Evolutionary conservation across 1,140 invertebrate species (phyloP), one percentile per base, ranked within the genome.

Genomic region (Holcopasites calliopsidis): DNA sequence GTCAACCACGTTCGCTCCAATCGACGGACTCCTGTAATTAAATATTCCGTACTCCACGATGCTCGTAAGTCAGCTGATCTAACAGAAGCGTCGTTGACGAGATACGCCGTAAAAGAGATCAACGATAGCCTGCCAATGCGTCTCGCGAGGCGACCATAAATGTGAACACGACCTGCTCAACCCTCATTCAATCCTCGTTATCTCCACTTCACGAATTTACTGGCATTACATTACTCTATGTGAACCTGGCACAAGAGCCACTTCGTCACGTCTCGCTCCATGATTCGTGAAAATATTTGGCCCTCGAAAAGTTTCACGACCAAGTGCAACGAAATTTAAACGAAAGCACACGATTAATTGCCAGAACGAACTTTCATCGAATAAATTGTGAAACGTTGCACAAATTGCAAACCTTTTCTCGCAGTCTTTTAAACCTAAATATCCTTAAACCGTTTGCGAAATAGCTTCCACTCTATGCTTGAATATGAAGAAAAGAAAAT

Each of bases 81-180:
- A 31, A 28, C 2, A 28, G 28, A 52, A n/a, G 42, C 6, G 28
- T 33, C 16, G 35, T 23, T n/a, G 38, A 35, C 26, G 10, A 55
- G 42, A 26, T 35, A 72, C n/a, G 16, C 28, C 23, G 31, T 31
- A 47, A 50, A 58, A 13, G 31, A 75, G 52, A 75, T 58, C 28
- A 69, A 58, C 54, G 23, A 47, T 66, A 49, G 23, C 31, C 26
- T 49, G 52, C 16, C 33, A 26, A 68, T 75, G 40, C 40, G 28
- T 58, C 52, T 75, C 33, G 13, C 52, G 60, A 35, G 65, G 38
- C 50, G 42, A 23, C 72, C 64, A 75, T 69, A 75, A 75, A 75
- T 50, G 44, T 69, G 54, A 50, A 57, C 65, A 42, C 58, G 69
- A 69, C 42, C 60, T 52, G 54, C 49, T 69, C 54, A 68, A 69